Percentiles rank a stretch among this genome's conserved stretches.
Evolutionary conservation across 2,797 vertebrate species (phyloP).

Genomic region (Champsocephalus gunnari): DNA sequence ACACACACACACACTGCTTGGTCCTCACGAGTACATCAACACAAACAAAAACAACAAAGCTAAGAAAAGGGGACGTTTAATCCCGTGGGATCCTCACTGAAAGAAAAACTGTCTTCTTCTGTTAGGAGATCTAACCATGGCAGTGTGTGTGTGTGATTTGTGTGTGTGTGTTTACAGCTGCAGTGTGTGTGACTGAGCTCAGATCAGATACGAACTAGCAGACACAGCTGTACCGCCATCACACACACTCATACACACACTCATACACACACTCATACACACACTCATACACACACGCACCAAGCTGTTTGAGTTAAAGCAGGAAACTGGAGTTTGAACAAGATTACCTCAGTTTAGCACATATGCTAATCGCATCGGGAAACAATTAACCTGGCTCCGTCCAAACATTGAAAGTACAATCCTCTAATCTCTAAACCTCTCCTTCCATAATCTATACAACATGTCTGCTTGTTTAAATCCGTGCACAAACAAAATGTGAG

Average conservation of each 20-base stretch:
- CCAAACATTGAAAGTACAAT: neutral
- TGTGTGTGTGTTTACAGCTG: conserved; percentile 27
- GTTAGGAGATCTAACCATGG: conserved; percentile 40
- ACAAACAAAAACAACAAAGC: conserved; percentile 16
- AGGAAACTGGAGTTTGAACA: too few species aligned
- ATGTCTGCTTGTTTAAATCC: neutral
- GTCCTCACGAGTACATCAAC: too few species aligned
- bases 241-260: conserved; percentile 6
- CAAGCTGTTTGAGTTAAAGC: conserved; percentile 5
- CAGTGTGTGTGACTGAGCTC: conserved; percentile 42
- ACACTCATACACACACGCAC: conserved; percentile 23
- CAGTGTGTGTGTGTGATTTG: conserved; percentile 18
- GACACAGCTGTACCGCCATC: conserved; percentile 45
- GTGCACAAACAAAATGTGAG: too few species aligned
- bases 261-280: conserved; percentile 9
- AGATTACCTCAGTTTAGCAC: too few species aligned
- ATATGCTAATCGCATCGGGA: too few species aligned
- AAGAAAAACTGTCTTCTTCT: conserved; percentile 27
- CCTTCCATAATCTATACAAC: neutral
- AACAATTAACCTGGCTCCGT: neutral
- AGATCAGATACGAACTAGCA: conserved; percentile 59
- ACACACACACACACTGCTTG: neutral
- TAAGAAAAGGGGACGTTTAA: conserved; percentile 30
- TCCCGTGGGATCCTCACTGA: conserved; percentile 28
- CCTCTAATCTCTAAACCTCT: neutral